These are phyloP conservation scores for Dasyprocta punctata DNA, from an alignment of 2,113 vertebrate species.

Conservation along the genomic window DNA sequence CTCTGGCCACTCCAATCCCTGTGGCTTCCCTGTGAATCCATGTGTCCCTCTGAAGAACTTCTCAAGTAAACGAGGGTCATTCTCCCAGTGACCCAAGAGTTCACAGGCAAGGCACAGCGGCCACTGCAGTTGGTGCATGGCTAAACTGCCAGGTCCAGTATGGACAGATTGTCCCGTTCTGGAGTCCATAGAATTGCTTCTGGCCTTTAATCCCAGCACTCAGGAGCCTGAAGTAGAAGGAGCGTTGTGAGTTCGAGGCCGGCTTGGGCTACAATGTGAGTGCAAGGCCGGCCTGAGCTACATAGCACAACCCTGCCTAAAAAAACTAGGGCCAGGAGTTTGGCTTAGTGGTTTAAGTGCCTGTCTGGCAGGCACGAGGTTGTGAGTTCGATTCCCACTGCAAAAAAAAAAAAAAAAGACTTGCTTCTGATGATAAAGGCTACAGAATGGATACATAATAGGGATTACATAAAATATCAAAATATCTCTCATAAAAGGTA, in stretches of 20 bases:
- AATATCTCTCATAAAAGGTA: not conserved
- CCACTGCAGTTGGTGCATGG: not conserved
- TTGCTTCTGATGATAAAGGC: not conserved
- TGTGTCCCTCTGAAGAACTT: not conserved
- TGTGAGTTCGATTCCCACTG: too few species aligned
- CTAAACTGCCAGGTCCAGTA: not conserved
- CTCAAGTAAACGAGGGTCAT: not conserved
- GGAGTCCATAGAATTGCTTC: not conserved
- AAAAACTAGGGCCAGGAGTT: too few species aligned
- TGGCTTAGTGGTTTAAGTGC: too few species aligned
- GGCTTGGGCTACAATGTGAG: too few species aligned
- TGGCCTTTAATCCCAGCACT: too few species aligned
- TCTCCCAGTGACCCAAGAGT: not conserved
- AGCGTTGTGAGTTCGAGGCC: too few species aligned
- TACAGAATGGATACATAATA: not conserved
- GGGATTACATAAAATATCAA: not conserved
- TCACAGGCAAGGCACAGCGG: not conserved
- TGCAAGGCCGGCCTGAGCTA: too few species aligned
- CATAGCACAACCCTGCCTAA: too few species aligned
- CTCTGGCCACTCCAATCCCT: not conserved
- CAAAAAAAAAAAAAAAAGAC: too few species aligned
- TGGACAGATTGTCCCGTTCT: too few species aligned
- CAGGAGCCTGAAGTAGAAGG: too few species aligned
- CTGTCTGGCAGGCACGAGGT: too few species aligned
- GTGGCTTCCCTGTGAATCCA: not conserved